Evolutionary conservation across 2,113 vertebrate genomes (phyloP).

Genomic region (Reinhardtius hippoglossoides): DNA sequence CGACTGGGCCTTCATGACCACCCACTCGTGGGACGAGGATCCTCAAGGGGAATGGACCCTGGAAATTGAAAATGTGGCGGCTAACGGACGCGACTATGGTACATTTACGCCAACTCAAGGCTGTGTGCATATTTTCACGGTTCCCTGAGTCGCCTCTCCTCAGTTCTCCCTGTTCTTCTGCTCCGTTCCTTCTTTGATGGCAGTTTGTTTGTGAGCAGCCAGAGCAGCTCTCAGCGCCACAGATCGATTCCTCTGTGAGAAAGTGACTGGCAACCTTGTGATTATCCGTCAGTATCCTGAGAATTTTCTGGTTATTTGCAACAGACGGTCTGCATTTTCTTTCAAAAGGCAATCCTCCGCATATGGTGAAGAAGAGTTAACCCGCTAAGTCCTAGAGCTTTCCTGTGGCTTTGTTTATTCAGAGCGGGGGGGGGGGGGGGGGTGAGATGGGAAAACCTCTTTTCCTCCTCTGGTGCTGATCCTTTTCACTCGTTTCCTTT

Average conservation of each 20-base stretch:
- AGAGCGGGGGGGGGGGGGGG: constrained; percentile 11
- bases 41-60: constrained; percentile 93
- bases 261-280: constrained; percentile 6
- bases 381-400: constrained; percentile 8
- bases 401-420: constrained; percentile 37
- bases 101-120: constrained; percentile 8
- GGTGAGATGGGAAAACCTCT: constrained; percentile 20
- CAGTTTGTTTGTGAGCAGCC: background rate
- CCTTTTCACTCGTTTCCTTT: constrained; percentile 38
- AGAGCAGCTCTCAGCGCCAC: background rate
- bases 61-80: constrained; percentile 92
- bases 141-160: constrained; percentile 30
- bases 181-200: constrained; percentile 1
- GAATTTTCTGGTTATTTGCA: constrained; percentile 2
- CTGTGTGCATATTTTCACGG: background rate
- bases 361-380: constrained; percentile 9
- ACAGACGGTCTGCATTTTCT: constrained; percentile 4
- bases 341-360: background rate
- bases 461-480: constrained; percentile 37
- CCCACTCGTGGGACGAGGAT: constrained; percentile 96
- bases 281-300: constrained; percentile 18
- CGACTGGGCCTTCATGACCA: constrained; percentile 98
- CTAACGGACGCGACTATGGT: constrained; percentile 91
- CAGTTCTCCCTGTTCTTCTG: background rate
- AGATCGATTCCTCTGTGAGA: constrained; percentile 3